Evolutionary conservation across 2,888 invertebrate species (phyloP).

Genomic region (Galeopsomyia nigrocyanea): DNA sequence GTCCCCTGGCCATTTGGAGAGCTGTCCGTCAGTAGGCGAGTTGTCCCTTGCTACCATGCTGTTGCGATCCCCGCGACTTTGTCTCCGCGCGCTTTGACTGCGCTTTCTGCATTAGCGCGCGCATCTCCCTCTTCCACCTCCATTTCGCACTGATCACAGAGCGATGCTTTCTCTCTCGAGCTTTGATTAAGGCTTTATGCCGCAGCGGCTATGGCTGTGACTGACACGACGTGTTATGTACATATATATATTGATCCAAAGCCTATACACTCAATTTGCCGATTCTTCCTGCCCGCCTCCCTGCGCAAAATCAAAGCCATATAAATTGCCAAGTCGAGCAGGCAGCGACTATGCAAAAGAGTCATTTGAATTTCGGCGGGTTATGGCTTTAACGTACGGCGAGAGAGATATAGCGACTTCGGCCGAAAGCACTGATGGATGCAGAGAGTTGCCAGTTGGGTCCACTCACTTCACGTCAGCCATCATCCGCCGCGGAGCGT

Average conservation of each 20-base stretch:
- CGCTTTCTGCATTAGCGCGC: constrained; percentile 35
- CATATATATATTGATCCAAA: too few relatives aligned
- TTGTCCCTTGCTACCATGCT: constrained; percentile 47
- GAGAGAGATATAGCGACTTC: neutral
- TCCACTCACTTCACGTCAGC: constrained; percentile 36
- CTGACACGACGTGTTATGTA: too few relatives aligned
- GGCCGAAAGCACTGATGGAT: constrained; percentile 37
- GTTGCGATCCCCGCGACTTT: neutral
- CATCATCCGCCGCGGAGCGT: constrained; percentile 52
- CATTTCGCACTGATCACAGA: constrained; percentile 16
- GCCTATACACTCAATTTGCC: too few relatives aligned
- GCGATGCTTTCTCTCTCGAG: constrained; percentile 15
- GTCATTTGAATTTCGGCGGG: constrained; percentile 12
- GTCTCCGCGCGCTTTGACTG: neutral
- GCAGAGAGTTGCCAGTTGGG: constrained; percentile 6
- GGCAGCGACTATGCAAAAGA: neutral
- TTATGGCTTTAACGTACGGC: neutral
- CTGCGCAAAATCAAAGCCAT: too few relatives aligned
- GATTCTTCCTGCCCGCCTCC: too few relatives aligned
- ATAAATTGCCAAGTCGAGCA: too few relatives aligned
- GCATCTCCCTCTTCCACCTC: constrained; percentile 14
- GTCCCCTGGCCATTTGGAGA: constrained; percentile 46
- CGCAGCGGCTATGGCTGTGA: neutral
- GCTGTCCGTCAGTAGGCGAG: constrained; percentile 63
- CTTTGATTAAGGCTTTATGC: constrained; percentile 30